Conservation (phyloP, 2,113 vertebrate species). For the Oxyruncus cristatus region DNA sequence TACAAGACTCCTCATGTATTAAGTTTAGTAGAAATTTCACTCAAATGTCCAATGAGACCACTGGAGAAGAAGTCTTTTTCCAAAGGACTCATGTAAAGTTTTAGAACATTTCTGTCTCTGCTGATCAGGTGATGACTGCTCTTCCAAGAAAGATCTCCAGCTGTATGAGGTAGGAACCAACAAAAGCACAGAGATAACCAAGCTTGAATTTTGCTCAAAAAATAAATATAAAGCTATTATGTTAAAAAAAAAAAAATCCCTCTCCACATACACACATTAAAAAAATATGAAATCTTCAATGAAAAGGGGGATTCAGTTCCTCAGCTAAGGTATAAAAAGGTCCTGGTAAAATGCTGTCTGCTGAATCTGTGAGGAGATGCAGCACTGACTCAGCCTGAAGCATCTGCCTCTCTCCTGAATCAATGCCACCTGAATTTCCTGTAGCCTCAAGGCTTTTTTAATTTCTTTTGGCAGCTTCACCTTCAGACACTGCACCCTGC, state of each 20-base stretch:
- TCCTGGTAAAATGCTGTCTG: not conserved
- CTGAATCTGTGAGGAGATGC: not conserved
- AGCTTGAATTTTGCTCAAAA: not conserved
- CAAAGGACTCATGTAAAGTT: not conserved
- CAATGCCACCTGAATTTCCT: not conserved
- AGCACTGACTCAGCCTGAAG: not conserved
- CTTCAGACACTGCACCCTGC: not conserved
- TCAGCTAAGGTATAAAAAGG: not conserved
- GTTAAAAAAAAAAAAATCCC: not conserved
- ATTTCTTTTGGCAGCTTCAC: not conserved
- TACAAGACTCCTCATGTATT: not conserved
- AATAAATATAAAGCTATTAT: not conserved
- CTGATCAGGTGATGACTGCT: not conserved
- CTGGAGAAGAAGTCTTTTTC: not conserved
- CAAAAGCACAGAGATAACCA: not conserved
- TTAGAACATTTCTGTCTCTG: not conserved
- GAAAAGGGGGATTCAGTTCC: not conserved
- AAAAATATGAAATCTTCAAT: not conserved
- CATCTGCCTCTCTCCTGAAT: not conserved
- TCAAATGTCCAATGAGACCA: not conserved
- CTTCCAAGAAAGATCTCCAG: not conserved
- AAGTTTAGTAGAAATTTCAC: not conserved
- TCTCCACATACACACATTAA: fast-evolving
- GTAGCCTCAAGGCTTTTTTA: not conserved
- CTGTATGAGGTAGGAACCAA: not conserved